These are phyloP conservation scores for Halcyon chelicuti DNA, from an alignment of 2,797 vertebrate species.

Conservation along the genomic window DNA sequence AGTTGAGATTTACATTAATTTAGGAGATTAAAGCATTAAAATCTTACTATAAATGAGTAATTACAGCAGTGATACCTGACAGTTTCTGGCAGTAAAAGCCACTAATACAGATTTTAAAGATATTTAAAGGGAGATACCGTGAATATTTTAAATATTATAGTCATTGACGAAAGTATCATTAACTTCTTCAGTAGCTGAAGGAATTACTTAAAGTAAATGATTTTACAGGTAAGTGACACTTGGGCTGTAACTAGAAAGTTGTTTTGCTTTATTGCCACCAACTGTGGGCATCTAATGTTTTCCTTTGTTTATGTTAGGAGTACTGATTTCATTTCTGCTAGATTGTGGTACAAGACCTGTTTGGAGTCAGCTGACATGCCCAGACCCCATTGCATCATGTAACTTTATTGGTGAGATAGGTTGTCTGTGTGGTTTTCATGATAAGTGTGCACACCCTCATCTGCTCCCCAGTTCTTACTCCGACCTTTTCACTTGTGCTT, in stretches of 20 bases:
- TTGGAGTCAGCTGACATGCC: not conserved
- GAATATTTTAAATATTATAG: not conserved
- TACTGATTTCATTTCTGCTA: not conserved
- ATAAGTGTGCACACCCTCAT: rapidly evolving
- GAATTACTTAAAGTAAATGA: not conserved
- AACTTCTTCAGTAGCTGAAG: not conserved
- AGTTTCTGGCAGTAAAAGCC: slow-evolving; percentile 50
- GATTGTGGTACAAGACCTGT: not conserved
- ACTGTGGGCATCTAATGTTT: not conserved
- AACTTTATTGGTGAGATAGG: not conserved
- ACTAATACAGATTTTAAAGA: slow-evolving; percentile 20
- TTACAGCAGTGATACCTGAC: slow-evolving; percentile 25
- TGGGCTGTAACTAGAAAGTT: not conserved
- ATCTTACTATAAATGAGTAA: slow-evolving; percentile 55
- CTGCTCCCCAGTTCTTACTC: not conserved
- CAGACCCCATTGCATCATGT: not conserved
- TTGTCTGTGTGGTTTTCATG: not conserved
- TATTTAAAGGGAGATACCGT: not conserved
- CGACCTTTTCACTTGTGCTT: not conserved
- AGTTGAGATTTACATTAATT: slow-evolving; percentile 49
- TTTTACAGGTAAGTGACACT: not conserved
- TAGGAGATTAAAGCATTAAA: slow-evolving; percentile 64
- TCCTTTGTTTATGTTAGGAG: not conserved
- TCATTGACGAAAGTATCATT: not conserved
- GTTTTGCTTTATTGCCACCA: not conserved